Base-by-base conservation (phyloP, 64 coral and sea anemone genomes). In the Porites australiensis region DNA sequence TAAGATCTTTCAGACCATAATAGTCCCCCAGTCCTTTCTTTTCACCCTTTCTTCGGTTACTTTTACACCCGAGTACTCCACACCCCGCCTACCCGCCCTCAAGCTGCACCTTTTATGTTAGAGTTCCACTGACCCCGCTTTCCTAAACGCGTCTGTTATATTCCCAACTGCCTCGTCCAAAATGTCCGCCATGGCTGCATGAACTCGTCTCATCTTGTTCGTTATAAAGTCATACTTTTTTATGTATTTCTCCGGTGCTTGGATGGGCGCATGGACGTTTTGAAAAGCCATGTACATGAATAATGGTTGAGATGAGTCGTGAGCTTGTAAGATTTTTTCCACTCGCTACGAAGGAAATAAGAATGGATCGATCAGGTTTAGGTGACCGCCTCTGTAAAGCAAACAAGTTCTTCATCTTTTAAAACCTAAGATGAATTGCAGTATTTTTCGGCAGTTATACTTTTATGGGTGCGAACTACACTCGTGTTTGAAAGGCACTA, bases 241-340 rank as follows among this genome's bases (percentile, higher is more conserved):
- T 8, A 51, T 21, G 48, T 69, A 86, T 47, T 4, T 86, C 14
- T 70, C 50, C 9, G 83, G 83, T 14, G 83, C 83, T 51, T 86
- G 83, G 63, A 44, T 72, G 1, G 83, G 83, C 1, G 44, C 13
- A 51, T 86, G 83, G 3, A 86, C 83, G 47, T 46, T 70, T 86
- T 86, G 83, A 70, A 86, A 86, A 16, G 83, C 22, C 37, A 86
- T 37, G 62, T 86, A 86, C 51, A 86, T 61, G 63, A 86, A 86
- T 16, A 86, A 65, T 3, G 83, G 83, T 3, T 44, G 13, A 22
- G 62, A 70, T 10, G 62, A 11, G 46, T 86, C 46, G 48, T 86
- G 83, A 15, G 18, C 43, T 44, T 52, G 19, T 13, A 86, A 69
- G 15, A 86, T 51, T 48, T 86, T 65, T 86, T 70, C 46, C 53